Conservation (phyloP, 1,140 invertebrate genomes). For the Neodiprion fabricii region DNA sequence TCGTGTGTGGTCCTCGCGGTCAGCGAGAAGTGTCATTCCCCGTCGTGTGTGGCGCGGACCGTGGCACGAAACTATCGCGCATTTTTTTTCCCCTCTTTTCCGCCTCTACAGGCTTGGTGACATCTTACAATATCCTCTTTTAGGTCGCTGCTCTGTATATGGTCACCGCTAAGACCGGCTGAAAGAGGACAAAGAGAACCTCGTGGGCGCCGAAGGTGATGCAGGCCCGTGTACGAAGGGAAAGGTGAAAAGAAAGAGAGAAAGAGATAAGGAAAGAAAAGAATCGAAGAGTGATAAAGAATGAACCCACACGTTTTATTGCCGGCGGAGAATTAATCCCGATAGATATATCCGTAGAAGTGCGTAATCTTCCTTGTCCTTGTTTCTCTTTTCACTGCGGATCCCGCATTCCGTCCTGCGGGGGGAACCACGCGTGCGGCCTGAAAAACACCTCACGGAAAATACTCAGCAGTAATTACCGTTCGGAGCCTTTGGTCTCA, state of each 20-base stretch:
- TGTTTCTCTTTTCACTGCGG: too few species aligned
- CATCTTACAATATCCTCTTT: neutral
- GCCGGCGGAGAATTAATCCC: too few species aligned
- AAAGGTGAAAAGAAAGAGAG: neutral
- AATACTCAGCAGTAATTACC: too few species aligned
- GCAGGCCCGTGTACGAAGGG: too few species aligned
- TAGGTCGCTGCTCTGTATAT: neutral
- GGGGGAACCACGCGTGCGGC: too few species aligned
- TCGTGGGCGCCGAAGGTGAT: neutral
- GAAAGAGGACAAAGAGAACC: constrained; percentile 4
- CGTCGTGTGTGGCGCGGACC: neutral
- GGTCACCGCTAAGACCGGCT: neutral
- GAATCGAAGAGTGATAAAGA: neutral
- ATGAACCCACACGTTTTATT: neutral
- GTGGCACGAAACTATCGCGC: neutral
- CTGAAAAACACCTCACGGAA: too few species aligned
- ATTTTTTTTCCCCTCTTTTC: neutral
- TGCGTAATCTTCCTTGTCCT: too few species aligned
- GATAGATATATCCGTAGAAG: too few species aligned
- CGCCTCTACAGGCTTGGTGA: neutral
- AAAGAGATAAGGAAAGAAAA: neutral
- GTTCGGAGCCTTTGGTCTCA: neutral
- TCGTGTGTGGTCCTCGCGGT: neutral
- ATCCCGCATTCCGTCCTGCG: too few species aligned
- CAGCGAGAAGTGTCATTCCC: neutral